These are phyloP conservation scores for Pyrgus malvae DNA, from an alignment of 2,888 invertebrate species.

Conservation along the genomic window DNA sequence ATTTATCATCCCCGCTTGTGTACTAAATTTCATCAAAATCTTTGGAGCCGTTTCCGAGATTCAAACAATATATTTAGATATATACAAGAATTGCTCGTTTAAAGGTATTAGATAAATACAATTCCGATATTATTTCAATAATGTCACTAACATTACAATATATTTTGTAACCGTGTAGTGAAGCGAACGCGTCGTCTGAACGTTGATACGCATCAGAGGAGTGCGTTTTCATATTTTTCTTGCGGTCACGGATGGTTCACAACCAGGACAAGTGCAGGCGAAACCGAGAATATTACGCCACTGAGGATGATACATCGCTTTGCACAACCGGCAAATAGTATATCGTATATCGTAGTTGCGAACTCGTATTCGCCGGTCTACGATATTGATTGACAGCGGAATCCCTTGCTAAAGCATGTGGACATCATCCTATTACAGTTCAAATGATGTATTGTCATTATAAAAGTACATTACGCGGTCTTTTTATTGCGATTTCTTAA, in stretches of 20 bases:
- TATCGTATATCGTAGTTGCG: constrained; percentile 38
- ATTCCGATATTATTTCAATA: too few species aligned
- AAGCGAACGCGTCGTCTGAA: constrained; percentile 35
- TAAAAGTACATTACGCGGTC: background rate
- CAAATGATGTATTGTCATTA: constrained; percentile 7
- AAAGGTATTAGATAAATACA: too few species aligned
- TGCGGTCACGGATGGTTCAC: constrained; percentile 70
- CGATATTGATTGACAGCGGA: constrained; percentile 18
- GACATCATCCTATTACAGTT: constrained; percentile 8
- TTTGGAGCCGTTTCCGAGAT: too few species aligned
- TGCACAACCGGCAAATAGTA: constrained; percentile 53
- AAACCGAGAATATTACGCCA: constrained; percentile 78
- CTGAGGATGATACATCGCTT: constrained; percentile 59
- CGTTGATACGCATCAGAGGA: constrained; percentile 52
- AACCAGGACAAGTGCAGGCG: constrained; percentile 78
- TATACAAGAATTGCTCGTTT: too few species aligned
- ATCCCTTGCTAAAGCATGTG: constrained; percentile 1
- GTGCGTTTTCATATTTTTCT: constrained; percentile 72
- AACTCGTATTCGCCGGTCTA: constrained; percentile 39
- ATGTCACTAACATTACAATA: background rate
- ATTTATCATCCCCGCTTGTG: too few species aligned
- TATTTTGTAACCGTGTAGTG: constrained; percentile 30
- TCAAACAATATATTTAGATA: too few species aligned
- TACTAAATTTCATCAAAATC: too few species aligned
- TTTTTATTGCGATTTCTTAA: too few species aligned